Conservation (phyloP, 2,888 invertebrate species). For the Lasioglossum morio region DNA sequence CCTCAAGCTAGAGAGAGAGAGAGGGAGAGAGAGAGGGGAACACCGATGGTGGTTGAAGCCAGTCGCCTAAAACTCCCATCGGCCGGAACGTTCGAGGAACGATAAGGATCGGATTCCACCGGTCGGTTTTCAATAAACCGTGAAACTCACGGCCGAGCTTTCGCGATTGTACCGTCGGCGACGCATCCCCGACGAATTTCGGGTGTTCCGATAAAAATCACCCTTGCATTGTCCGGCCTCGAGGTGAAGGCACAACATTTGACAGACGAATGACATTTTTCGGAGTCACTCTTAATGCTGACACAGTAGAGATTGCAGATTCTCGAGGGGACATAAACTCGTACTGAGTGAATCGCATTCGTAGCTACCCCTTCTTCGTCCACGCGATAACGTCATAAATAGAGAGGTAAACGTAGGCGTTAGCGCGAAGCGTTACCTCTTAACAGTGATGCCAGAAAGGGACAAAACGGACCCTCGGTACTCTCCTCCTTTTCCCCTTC, state of each 20-base stretch:
- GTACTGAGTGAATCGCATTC: too few relatives aligned
- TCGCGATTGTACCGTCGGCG: constrained; percentile 44
- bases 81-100: not conserved
- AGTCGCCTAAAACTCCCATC: constrained; percentile 3
- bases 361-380: too few relatives aligned
- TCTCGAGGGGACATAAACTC: too few relatives aligned
- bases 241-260: not conserved
- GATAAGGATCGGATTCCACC: constrained; percentile 36
- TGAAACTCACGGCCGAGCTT: constrained; percentile 76
- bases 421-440: too few relatives aligned
- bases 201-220: not conserved
- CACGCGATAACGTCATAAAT: too few relatives aligned
- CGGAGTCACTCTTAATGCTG: too few relatives aligned
- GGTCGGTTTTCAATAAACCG: constrained; percentile 81
- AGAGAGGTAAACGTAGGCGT: too few relatives aligned
- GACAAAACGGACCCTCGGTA: too few relatives aligned
- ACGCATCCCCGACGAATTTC: constrained; percentile 43
- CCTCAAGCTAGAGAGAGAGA: not conserved
- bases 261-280: too few relatives aligned
- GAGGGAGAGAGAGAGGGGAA: not conserved
- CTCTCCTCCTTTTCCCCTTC: too few relatives aligned
- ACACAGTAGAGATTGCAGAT: too few relatives aligned
- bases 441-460: too few relatives aligned
- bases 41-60: not conserved
- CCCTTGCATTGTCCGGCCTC: not conserved